A percentile compares a stretch with the other conserved stretches of the same genome.
Conservation (phyloP, 2,888 invertebrate genomes). For the Scaptomyza polygonia region DNA sequence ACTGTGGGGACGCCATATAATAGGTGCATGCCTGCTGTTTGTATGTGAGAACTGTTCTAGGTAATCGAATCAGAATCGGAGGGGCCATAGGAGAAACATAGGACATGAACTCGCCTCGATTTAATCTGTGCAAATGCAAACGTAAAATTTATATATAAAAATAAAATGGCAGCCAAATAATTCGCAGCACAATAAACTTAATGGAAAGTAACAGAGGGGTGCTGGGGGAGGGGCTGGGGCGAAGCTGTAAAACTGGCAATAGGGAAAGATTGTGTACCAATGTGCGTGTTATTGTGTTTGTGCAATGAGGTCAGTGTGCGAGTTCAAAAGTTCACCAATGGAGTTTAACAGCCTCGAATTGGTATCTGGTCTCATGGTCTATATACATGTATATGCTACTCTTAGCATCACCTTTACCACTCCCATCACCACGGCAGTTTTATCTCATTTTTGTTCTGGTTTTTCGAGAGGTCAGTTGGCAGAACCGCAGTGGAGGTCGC, state of each 20-base stretch:
- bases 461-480: slow-evolving; percentile 44
- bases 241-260: neutral
- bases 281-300: slow-evolving; percentile 22
- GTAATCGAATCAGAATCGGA: slow-evolving; percentile 32
- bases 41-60: too few relatives aligned
- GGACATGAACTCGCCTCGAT: slow-evolving; percentile 43
- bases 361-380: slow-evolving; percentile 21
- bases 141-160: slow-evolving; percentile 4
- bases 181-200: slow-evolving; percentile 58
- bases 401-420: slow-evolving; percentile 4
- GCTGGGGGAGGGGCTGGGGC: too few relatives aligned
- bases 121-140: slow-evolving; percentile 68
- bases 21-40: too few relatives aligned
- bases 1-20: too few relatives aligned
- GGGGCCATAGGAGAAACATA: neutral
- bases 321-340: slow-evolving; percentile 73
- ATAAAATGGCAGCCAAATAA: slow-evolving; percentile 51
- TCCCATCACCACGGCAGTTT: neutral
- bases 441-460: slow-evolving; percentile 1
- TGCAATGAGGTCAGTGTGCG: slow-evolving; percentile 69
- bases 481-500: slow-evolving; percentile 29
- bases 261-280: slow-evolving; percentile 4
- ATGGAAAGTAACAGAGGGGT: slow-evolving; percentile 12
- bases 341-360: slow-evolving; percentile 61
- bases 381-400: too few relatives aligned